These are phyloP conservation scores for Hemiprocne comata DNA, from an alignment of 2,113 vertebrate genomes.

Conservation along the genomic window DNA sequence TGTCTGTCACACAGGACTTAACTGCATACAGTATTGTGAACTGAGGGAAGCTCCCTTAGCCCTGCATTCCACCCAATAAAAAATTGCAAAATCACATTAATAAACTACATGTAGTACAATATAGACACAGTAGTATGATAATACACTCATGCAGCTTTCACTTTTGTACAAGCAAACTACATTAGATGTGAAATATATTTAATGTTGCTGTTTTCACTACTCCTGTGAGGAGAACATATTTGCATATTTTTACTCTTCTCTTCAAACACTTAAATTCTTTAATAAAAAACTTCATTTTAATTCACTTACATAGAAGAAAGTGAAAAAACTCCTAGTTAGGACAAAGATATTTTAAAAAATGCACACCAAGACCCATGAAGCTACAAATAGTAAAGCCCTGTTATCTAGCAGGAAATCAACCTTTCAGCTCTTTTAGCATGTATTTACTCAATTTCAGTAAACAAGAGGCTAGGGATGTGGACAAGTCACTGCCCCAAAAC, in stretches of 20 bases:
- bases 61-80: neutral
- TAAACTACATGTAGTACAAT: neutral
- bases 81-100: neutral
- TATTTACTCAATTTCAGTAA: neutral
- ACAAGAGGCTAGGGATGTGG: neutral
- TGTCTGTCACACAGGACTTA: neutral
- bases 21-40: neutral
- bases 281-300: neutral
- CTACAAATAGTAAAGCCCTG: neutral
- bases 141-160: neutral
- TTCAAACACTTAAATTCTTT: neutral
- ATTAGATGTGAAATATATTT: neutral
- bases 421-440: neutral
- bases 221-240: neutral
- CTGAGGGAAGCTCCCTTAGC: neutral
- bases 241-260: neutral
- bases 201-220: neutral
- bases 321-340: neutral
- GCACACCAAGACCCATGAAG: neutral
- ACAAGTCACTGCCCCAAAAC: neutral
- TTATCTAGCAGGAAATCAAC: neutral
- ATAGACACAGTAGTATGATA: too few species aligned
- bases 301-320: neutral
- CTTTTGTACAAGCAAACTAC: neutral
- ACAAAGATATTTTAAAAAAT: neutral